Percentiles rank a stretch among this genome's conserved stretches.
Conservation (phyloP, 2,113 vertebrate genomes). For the Holacanthus passer region DNA sequence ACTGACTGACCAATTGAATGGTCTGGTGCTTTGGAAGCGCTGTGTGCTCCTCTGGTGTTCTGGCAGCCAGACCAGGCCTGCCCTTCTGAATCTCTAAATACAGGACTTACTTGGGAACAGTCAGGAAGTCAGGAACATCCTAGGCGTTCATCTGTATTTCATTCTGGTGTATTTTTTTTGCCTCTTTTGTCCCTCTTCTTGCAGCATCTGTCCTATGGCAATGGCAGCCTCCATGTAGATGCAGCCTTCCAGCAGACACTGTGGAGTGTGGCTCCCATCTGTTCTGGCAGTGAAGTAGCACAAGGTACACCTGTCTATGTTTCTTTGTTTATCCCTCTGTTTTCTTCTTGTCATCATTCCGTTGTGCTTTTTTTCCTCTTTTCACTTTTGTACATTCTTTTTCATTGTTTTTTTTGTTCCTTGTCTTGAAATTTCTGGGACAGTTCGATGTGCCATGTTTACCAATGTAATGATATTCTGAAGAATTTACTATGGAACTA, state of each 20-base stretch:
- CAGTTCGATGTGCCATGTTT: neutral
- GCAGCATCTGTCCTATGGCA: constrained; percentile 95
- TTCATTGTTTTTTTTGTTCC: neutral
- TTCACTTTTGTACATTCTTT: neutral
- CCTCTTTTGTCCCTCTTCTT: neutral
- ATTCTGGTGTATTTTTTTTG: neutral
- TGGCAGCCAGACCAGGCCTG: neutral
- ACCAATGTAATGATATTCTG: neutral
- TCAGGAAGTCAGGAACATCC: too few species aligned
- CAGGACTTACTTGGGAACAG: too few species aligned
- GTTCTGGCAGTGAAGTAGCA: constrained; percentile 95
- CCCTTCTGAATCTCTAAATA: neutral
- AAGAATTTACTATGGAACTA: neutral
- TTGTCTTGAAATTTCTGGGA: neutral
- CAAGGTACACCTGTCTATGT: constrained; percentile 86
- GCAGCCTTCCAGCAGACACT: constrained; percentile 98
- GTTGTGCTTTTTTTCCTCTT: neutral
- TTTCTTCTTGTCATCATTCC: neutral
- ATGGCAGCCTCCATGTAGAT: constrained; percentile 91
- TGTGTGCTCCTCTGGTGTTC: neutral
- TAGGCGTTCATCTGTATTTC: neutral
- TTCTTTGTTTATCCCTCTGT: neutral
- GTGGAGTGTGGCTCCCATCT: constrained; percentile 97
- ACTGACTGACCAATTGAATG: neutral
- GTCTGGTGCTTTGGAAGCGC: neutral